phyloP scores from a whole-genome alignment of 2,888 invertebrate genomes.

The Conus canariensis region DNA sequence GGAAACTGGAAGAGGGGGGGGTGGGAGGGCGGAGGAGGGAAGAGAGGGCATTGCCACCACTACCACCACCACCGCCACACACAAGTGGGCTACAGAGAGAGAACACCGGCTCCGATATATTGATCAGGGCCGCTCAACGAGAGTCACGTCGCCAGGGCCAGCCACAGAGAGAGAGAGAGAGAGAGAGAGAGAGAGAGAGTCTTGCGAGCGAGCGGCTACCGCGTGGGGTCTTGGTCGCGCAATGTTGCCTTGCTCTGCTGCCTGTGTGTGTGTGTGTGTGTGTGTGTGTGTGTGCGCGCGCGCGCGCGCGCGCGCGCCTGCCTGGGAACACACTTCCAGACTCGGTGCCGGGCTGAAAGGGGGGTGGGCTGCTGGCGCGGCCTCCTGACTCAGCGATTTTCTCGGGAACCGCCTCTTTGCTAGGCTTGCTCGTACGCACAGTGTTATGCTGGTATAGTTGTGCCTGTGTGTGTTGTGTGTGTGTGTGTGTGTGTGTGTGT shows the following conservation, averaged over 20 bases:
- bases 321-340: too few species aligned
- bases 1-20: too few species aligned
- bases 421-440: neutral
- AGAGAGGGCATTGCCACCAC: neutral
- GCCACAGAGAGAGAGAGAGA: neutral
- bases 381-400: constrained; percentile 23
- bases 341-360: too few species aligned
- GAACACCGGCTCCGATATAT: constrained; percentile 14
- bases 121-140: neutral
- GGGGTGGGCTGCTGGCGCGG: too few species aligned
- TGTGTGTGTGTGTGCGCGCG: neutral
- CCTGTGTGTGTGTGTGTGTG: neutral
- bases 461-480: too few species aligned
- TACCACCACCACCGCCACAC: neutral
- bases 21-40: neutral
- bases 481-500: too few species aligned
- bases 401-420: neutral
- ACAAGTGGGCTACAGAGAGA: neutral
- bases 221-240: too few species aligned
- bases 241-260: too few species aligned
- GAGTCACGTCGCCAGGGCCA: neutral
- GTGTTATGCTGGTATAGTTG: too few species aligned
- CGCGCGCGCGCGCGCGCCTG: too few species aligned
- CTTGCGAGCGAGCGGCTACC: neutral
- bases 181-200: neutral